phyloP scores from a whole-genome alignment of 1,140 invertebrate genomes.

The Bombyx mandarina region DNA sequence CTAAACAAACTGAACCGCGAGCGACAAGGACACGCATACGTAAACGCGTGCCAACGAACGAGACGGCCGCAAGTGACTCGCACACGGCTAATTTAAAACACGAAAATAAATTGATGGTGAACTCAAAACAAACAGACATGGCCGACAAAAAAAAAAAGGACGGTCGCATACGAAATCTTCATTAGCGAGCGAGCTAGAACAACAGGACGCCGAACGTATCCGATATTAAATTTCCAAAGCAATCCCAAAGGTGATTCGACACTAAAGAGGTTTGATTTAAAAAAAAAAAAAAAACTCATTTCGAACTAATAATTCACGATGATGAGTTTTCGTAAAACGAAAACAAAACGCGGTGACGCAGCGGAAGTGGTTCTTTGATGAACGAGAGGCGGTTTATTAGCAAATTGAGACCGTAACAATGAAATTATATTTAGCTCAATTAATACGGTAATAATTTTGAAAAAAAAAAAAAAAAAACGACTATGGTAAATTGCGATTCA shows the following conservation, averaged over 20 bases:
- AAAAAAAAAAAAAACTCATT: constrained; percentile 35
- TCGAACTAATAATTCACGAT: constrained; percentile 43
- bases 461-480: constrained; percentile 35
- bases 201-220: constrained; percentile 29
- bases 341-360: constrained; percentile 42
- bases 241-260: constrained; percentile 30
- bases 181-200: constrained; percentile 40
- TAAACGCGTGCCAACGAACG: constrained; percentile 14
- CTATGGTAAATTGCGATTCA: constrained; percentile 34
- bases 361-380: constrained; percentile 40
- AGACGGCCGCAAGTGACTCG: constrained; percentile 38
- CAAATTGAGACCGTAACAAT: constrained; percentile 57
- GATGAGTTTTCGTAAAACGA: constrained; percentile 36
- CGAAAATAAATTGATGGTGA: constrained; percentile 64
- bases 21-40: constrained; percentile 35
- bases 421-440: constrained; percentile 48
- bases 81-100: constrained; percentile 62
- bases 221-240: constrained; percentile 47
- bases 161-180: constrained; percentile 51
- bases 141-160: constrained; percentile 54
- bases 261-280: constrained; percentile 14
- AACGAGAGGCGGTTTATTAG: constrained; percentile 47
- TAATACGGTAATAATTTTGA: constrained; percentile 52
- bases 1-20: constrained; percentile 58
- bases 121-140: constrained; percentile 66